Conservation (phyloP, 1,140 invertebrate species). For the Drosophila tropicalis region DNA sequence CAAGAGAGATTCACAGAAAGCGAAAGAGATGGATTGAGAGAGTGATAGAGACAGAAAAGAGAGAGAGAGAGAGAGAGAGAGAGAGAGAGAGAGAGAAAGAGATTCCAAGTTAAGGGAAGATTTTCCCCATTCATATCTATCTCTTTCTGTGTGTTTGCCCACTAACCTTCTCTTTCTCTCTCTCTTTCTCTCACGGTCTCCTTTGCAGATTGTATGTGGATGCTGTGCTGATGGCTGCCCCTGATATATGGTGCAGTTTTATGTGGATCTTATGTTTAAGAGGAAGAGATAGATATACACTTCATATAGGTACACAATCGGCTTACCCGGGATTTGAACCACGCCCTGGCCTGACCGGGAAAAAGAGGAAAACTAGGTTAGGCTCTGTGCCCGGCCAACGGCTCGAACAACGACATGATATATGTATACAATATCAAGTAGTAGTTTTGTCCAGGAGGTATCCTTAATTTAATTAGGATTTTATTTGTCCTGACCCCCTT, state of each 20-base stretch:
- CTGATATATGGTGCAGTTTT: constrained; percentile 51
- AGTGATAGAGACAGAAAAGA: background rate
- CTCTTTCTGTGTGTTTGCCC: background rate
- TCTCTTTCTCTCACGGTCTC: too few species aligned
- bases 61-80: too few species aligned
- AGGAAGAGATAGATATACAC: constrained; percentile 32
- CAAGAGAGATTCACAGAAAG: constrained; percentile 1
- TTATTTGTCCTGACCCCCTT: background rate
- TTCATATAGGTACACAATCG: constrained; percentile 38
- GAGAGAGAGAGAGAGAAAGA: constrained; percentile 12
- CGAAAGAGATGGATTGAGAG: background rate
- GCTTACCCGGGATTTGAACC: constrained; percentile 78
- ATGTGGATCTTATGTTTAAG: constrained; percentile 58
- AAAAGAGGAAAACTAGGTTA: constrained; percentile 61
- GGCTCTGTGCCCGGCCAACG: constrained; percentile 21
- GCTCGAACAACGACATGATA: background rate
- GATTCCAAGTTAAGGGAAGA: constrained; percentile 12
- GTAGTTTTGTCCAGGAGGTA: constrained; percentile 1
- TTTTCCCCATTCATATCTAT: constrained; percentile 34
- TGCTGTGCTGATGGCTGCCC: constrained; percentile 45
- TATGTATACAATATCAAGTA: constrained; percentile 17
- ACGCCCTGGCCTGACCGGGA: constrained; percentile 58
- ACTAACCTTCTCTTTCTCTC: constrained; percentile 13
- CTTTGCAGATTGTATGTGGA: constrained; percentile 40
- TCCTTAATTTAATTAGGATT: constrained; percentile 63